Evolutionary conservation across 2,888 invertebrate genomes (phyloP).

Genomic region (Leucoma salicis): DNA sequence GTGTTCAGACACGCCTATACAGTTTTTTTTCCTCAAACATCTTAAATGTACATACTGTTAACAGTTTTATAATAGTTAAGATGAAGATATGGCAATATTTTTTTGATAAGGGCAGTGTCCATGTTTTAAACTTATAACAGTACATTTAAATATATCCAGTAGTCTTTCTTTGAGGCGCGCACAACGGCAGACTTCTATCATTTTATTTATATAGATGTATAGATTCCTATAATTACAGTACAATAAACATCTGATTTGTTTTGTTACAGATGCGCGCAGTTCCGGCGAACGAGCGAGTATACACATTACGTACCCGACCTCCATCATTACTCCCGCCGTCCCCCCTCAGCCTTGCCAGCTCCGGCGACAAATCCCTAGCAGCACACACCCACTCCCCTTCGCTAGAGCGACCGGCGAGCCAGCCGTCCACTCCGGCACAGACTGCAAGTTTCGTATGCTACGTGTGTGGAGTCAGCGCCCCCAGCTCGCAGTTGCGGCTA

Average conservation of each 20-base stretch:
- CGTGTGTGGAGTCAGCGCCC: slow-evolving; percentile 92
- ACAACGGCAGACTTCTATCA: too few species aligned
- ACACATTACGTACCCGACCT: slow-evolving; percentile 90
- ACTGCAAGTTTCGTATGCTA: slow-evolving; percentile 90
- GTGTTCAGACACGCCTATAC: too few species aligned
- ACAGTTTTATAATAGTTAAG: too few species aligned
- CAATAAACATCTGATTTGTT: not conserved
- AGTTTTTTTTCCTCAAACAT: too few species aligned
- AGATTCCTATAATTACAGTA: too few species aligned
- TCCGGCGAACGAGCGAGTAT: slow-evolving; percentile 89
- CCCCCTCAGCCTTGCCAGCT: slow-evolving; percentile 69
- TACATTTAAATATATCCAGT: too few species aligned
- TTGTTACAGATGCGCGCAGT: slow-evolving; percentile 84
- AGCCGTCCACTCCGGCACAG: slow-evolving; percentile 41
- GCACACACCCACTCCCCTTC: slow-evolving; percentile 63
- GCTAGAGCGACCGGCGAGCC: slow-evolving; percentile 52
- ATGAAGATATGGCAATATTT: too few species aligned
- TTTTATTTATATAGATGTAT: too few species aligned
- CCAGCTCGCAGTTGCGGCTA: slow-evolving; percentile 89
- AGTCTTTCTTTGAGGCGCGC: too few species aligned
- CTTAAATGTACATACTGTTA: too few species aligned
- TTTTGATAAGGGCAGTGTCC: too few species aligned
- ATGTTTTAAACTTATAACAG: too few species aligned
- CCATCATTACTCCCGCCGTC: slow-evolving; percentile 79
- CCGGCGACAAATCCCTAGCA: slow-evolving; percentile 66